These are phyloP conservation scores for Brachionus sp. DNA, from an alignment of 1,140 invertebrate species.

Conservation along the genomic window DNA sequence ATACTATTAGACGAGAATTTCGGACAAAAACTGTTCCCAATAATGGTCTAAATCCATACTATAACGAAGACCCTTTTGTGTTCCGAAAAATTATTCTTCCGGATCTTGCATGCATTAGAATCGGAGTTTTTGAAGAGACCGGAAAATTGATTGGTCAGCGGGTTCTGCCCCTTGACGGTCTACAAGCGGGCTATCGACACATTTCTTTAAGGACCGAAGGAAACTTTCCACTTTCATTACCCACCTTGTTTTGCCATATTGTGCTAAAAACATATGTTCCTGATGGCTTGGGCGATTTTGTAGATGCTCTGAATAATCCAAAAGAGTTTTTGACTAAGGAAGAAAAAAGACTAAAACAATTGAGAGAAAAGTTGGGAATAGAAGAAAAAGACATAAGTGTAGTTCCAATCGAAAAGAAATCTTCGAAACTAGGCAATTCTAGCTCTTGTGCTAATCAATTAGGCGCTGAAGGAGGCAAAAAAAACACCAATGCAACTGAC, in stretches of 20 bases:
- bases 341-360: conserved; percentile 83
- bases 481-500: conserved; percentile 42
- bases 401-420: not conserved
- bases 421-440: not conserved
- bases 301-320: conserved; percentile 93
- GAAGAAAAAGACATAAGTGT: conserved; percentile 70
- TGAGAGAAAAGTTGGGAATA: conserved; percentile 83
- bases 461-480: conserved; percentile 11
- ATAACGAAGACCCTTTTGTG: conserved; percentile 97
- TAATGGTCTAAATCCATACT: conserved; percentile 88
- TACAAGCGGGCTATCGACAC: conserved; percentile 92
- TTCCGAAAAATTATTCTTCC: conserved; percentile 97
- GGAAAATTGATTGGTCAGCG: conserved; percentile 92
- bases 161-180: conserved; percentile 91
- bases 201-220: conserved; percentile 95
- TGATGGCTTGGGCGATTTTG: conserved; percentile 96
- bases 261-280: conserved; percentile 99
- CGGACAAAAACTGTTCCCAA: conserved; percentile 88
- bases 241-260: conserved; percentile 97
- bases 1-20: conserved; percentile 97
- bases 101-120: conserved; percentile 90
- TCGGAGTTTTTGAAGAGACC: conserved; percentile 98
- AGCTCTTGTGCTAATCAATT: not conserved
- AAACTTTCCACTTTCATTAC: conserved; percentile 96
- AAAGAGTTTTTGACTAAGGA: conserved; percentile 82